phyloP scores from a whole-genome alignment of 2,888 invertebrate species.

The Drosophila anceps region DNA sequence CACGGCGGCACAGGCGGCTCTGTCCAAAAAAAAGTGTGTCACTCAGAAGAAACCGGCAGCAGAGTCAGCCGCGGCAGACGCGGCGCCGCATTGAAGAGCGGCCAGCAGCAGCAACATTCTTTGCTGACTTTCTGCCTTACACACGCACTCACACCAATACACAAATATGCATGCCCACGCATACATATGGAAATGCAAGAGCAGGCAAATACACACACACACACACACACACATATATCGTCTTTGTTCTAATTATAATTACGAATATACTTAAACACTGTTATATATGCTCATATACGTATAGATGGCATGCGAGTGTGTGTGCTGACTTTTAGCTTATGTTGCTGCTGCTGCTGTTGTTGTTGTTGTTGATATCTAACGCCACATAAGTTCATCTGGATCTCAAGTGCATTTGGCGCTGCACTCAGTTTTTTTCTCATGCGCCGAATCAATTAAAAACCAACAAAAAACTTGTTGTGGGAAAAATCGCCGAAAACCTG shows the following conservation, averaged over 20 bases:
- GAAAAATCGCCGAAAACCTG: conserved; percentile 77
- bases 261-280: conserved; percentile 3
- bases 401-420: conserved; percentile 67
- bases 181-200: conserved; percentile 8
- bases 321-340: conserved; percentile 37
- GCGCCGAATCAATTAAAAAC: conserved; percentile 74
- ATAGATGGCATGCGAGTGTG: not conserved
- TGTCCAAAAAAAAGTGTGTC: conserved; percentile 68
- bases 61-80: conserved; percentile 16
- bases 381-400: conserved; percentile 77
- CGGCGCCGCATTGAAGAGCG: conserved; percentile 51
- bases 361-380: conserved; percentile 54
- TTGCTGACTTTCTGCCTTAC: conserved; percentile 63
- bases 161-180: conserved; percentile 5
- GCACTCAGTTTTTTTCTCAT: conserved; percentile 68
- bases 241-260: conserved; percentile 59
- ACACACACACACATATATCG: conserved; percentile 8
- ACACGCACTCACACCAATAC: conserved; percentile 16
- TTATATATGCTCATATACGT: not conserved
- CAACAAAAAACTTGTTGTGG: conserved; percentile 71
- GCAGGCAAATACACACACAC: conserved; percentile 13
- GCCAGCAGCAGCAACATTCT: conserved; percentile 64
- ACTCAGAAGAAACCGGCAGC: conserved; percentile 61
- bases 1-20: conserved; percentile 20
- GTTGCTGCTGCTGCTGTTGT: conserved; percentile 2